A percentile compares a stretch with the other conserved stretches of the same genome.
Evolutionary conservation across 2,888 invertebrate species (phyloP).

Genomic region (Polydrusus cervinus): DNA sequence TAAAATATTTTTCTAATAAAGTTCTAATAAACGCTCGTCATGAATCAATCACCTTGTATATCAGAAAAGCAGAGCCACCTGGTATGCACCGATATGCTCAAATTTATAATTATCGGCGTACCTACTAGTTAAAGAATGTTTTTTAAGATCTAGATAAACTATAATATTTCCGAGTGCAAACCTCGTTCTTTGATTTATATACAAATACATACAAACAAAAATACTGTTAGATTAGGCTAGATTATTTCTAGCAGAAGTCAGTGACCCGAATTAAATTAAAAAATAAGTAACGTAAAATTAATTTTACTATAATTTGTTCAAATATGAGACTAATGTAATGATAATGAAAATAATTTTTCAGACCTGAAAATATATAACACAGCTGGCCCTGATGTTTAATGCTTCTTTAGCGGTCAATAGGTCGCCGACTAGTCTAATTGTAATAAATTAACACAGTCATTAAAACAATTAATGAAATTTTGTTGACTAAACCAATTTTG

Average conservation of each 20-base stretch:
- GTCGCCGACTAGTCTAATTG: slow-evolving; percentile 31
- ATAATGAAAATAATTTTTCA: slow-evolving; percentile 23
- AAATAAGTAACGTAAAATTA: slow-evolving; percentile 13
- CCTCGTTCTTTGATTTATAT: background rate
- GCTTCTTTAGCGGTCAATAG: slow-evolving; percentile 40
- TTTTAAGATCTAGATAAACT: background rate
- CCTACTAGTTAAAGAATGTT: background rate
- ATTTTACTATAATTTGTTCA: slow-evolving; percentile 23
- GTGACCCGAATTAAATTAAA: slow-evolving; percentile 13
- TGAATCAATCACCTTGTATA: no score
- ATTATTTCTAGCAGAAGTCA: slow-evolving; percentile 8
- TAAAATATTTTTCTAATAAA: no score
- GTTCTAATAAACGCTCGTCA: no score
- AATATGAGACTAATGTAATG: slow-evolving; percentile 16
- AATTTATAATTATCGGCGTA: no score
- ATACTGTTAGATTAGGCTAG: slow-evolving; percentile 3
- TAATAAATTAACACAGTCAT: slow-evolving; percentile 42
- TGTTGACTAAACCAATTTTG: slow-evolving; percentile 24
- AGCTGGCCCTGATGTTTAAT: slow-evolving; percentile 28
- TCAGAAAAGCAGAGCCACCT: no score
- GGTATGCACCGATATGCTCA: no score
- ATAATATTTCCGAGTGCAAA: no score
- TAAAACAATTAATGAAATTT: slow-evolving; percentile 25
- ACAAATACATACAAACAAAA: no score
- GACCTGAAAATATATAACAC: slow-evolving; percentile 28